Evolutionary conservation across 2,888 invertebrate genomes (phyloP).

Genomic region (Pristionchus japonicus): DNA sequence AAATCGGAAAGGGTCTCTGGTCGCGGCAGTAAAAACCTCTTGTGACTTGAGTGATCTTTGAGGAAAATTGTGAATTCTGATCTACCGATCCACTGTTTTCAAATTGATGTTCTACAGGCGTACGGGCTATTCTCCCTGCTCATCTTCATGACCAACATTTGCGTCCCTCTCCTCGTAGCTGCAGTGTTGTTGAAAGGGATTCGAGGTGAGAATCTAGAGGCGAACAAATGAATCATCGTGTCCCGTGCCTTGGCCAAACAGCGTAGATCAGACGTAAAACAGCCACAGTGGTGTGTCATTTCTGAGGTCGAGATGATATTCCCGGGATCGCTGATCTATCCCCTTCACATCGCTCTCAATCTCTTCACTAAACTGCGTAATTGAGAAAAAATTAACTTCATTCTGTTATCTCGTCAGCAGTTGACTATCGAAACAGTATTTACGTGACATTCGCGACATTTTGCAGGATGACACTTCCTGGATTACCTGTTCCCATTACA

Average conservation of each 20-base stretch:
- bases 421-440: not conserved
- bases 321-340: too few species aligned
- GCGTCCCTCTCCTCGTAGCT: not conserved
- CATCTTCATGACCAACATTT: not conserved
- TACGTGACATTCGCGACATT: too few species aligned
- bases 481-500: not conserved
- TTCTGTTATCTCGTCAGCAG: too few species aligned
- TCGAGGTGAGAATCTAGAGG: not conserved
- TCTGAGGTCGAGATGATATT: too few species aligned
- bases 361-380: too few species aligned
- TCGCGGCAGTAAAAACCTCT: not conserved
- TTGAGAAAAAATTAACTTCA: too few species aligned
- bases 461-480: not conserved
- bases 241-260: too few species aligned
- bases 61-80: not conserved
- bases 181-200: not conserved
- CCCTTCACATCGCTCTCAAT: too few species aligned
- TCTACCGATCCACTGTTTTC: not conserved
- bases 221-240: too few species aligned
- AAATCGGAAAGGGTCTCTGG: not conserved
- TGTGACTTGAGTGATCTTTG: not conserved
- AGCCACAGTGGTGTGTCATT: too few species aligned
- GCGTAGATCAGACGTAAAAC: too few species aligned
- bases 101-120: not conserved
- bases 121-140: not conserved